Conservation (phyloP, 2,113 vertebrate species). For the Pelobates fuscus region DNA sequence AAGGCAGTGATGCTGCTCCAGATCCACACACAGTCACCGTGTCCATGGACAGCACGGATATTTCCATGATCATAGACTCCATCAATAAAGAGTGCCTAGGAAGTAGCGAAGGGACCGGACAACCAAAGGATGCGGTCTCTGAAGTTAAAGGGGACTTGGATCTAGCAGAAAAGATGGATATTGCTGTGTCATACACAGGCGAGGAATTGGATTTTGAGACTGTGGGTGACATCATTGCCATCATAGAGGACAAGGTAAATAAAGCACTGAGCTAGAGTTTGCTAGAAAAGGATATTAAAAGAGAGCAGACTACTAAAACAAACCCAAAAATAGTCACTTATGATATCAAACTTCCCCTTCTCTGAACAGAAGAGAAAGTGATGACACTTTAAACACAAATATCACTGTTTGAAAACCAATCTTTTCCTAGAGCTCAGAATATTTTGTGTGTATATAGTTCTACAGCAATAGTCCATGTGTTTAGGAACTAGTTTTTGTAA, state of each 20-base stretch:
- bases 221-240: constrained; percentile 95
- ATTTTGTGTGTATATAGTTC: too few relatives aligned
- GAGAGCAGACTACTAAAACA: too few relatives aligned
- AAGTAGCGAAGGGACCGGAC: constrained; percentile 66
- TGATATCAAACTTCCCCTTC: too few relatives aligned
- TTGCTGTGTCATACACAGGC: constrained; percentile 91
- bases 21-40: constrained; percentile 77
- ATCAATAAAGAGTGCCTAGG: constrained; percentile 79
- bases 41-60: constrained; percentile 79
- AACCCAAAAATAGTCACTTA: too few relatives aligned
- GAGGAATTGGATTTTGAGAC: constrained; percentile 94
- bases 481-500: too few relatives aligned
- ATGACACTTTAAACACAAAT: too few relatives aligned
- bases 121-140: constrained; percentile 76
- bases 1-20: constrained; percentile 72
- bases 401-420: too few relatives aligned
- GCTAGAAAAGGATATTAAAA: too few relatives aligned
- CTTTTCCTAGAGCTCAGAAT: too few relatives aligned
- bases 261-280: not conserved
- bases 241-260: constrained; percentile 97
- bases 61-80: constrained; percentile 82
- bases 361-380: too few relatives aligned
- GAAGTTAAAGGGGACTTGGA: constrained; percentile 84
- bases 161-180: constrained; percentile 87
- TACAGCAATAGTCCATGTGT: too few relatives aligned